These are phyloP conservation scores for Eupristina koningsbergeri DNA, from an alignment of 1,140 invertebrate species.

Conservation along the genomic window DNA sequence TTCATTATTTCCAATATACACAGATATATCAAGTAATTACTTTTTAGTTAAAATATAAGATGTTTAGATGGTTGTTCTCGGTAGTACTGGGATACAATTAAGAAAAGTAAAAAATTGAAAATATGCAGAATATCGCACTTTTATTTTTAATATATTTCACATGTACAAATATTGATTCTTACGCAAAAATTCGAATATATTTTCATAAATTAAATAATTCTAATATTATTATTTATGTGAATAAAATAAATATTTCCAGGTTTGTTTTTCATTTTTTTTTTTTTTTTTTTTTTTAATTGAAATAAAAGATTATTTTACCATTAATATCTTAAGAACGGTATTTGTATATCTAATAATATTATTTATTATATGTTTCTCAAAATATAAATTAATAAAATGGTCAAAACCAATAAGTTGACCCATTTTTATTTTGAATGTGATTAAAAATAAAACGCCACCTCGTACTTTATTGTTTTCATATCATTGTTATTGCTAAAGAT, in stretches of 20 bases:
- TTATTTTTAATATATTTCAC: background rate
- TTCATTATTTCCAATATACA: background rate
- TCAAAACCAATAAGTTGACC: background rate
- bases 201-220: background rate
- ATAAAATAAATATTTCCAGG: background rate
- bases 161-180: background rate
- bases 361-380: constrained; percentile 19
- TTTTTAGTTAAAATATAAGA: background rate
- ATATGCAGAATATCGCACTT: background rate
- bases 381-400: background rate
- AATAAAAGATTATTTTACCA: background rate
- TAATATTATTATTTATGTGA: background rate
- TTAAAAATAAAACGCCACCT: background rate
- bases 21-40: background rate
- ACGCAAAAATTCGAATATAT: background rate
- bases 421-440: background rate
- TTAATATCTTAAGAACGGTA: constrained; percentile 11
- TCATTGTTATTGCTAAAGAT: constrained; percentile 22
- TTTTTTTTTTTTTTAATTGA: background rate
- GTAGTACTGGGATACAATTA: too few relatives aligned
- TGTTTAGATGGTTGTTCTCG: background rate
- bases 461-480: constrained; percentile 14
- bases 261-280: background rate
- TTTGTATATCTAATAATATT: background rate
- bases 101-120: background rate